Evolutionary conservation across 1,140 invertebrate genomes (phyloP).

Genomic region (Aphelenchoides besseyi): DNA sequence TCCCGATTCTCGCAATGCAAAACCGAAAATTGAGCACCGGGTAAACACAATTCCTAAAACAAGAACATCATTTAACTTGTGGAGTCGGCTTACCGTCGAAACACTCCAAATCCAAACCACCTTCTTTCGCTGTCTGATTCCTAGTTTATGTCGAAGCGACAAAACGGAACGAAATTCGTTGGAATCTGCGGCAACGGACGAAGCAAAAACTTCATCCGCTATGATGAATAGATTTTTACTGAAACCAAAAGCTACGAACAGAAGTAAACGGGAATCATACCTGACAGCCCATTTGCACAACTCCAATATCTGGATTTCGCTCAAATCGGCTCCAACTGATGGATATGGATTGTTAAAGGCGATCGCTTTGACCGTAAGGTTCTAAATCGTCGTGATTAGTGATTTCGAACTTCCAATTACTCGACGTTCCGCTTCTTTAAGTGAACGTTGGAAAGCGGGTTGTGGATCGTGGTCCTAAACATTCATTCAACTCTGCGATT

Average conservation of each 20-base stretch:
- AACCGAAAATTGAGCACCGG: conserved; percentile 30
- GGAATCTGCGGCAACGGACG: conserved; percentile 14
- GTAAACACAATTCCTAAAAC: conserved; percentile 36
- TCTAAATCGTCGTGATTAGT: conserved; percentile 22
- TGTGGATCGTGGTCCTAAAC: no score
- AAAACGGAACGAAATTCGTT: conserved; percentile 15
- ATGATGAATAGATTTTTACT: conserved; percentile 38
- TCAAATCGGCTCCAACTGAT: conserved; percentile 33
- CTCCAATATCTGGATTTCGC: conserved; percentile 19
- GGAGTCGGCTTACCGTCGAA: conserved; percentile 2
- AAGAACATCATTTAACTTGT: not conserved
- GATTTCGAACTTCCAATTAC: not conserved
- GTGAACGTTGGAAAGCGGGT: conserved; percentile 27
- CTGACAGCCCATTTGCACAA: conserved; percentile 39
- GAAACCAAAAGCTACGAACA: conserved; percentile 17
- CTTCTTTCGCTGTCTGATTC: conserved; percentile 22
- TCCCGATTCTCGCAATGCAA: conserved; percentile 35
- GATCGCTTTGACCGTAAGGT: conserved; percentile 27
- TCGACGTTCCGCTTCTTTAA: conserved; percentile 24
- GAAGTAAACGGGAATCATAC: conserved; percentile 20
- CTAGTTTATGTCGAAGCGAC: conserved; percentile 26
- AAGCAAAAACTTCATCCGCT: conserved; percentile 43
- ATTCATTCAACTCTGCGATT: no score
- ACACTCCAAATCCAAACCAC: conserved; percentile 38
- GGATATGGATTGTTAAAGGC: conserved; percentile 41